Percentiles rank a stretch among this genome's conserved stretches.
Evolutionary conservation across 2,797 vertebrate genomes (phyloP).

Genomic region (Myotis vivesi): DNA sequence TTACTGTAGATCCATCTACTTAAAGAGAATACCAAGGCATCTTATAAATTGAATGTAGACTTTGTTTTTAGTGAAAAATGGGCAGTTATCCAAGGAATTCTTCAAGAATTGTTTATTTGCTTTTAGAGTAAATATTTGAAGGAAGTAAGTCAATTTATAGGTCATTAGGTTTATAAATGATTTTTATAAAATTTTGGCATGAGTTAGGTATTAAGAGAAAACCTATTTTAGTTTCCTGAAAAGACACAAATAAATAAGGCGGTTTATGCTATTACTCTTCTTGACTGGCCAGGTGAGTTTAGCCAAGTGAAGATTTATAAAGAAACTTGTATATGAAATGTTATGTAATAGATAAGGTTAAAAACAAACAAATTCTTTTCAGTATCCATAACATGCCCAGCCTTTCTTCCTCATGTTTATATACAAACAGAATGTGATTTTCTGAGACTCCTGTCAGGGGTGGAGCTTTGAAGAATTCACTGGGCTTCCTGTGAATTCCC

Average conservation of each 20-base stretch:
- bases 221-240: constrained; percentile 34
- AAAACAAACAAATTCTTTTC: neutral
- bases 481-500: neutral
- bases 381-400: neutral
- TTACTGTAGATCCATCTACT: neutral
- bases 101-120: neutral
- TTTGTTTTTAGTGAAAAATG: constrained; percentile 19
- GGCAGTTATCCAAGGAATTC: neutral
- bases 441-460: constrained; percentile 28
- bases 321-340: neutral
- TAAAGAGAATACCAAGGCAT: neutral
- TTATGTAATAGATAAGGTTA: neutral
- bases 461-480: neutral
- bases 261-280: neutral
- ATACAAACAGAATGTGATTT: neutral
- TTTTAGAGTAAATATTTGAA: constrained; percentile 41
- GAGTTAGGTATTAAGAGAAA: neutral
- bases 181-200: constrained; percentile 22
- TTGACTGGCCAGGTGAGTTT: neutral
- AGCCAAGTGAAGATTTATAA: neutral
- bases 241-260: neutral
- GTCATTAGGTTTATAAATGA: constrained; percentile 22
- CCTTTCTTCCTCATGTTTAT: neutral
- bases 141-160: constrained; percentile 1
- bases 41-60: neutral